A percentile compares a stretch with the other conserved stretches of the same genome.
Evolutionary conservation across 1,140 invertebrate species (phyloP).

Genomic region (Tetramorium parvispinum): DNA sequence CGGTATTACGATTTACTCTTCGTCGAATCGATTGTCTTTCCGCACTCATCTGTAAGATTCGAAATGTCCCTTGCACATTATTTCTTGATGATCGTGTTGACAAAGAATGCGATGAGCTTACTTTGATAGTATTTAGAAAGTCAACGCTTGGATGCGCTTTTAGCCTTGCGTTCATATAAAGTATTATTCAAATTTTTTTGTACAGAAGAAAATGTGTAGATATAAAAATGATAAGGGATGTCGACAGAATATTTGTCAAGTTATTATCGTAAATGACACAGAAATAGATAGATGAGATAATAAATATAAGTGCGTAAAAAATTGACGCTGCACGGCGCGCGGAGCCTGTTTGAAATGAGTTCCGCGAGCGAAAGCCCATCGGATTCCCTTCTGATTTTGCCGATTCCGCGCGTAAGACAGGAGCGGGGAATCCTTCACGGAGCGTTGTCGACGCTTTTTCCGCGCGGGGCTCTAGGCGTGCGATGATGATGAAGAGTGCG

Average conservation of each 20-base stretch:
- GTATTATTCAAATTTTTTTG: not conserved
- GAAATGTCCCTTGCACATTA: not conserved
- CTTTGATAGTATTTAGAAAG: not conserved
- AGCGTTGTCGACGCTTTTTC: constrained; percentile 25
- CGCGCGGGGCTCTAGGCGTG: not conserved
- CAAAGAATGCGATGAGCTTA: not conserved
- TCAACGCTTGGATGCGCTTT: not conserved
- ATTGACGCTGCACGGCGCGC: not conserved
- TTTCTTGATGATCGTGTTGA: not conserved
- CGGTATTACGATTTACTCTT: constrained; percentile 46
- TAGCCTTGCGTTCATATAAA: not conserved
- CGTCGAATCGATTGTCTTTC: constrained; percentile 40
- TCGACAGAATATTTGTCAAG: not conserved
- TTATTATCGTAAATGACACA: not conserved
- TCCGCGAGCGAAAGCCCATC: not conserved
- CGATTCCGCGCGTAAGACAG: not conserved
- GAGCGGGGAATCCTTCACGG: not conserved
- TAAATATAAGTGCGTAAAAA: not conserved
- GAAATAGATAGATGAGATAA: not conserved
- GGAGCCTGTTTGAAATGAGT: not conserved
- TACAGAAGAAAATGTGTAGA: not conserved
- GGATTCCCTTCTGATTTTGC: not conserved
- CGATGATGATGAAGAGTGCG: constrained; percentile 49
- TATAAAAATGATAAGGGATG: not conserved
- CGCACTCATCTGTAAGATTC: not conserved